Base-by-base conservation (phyloP, 2,888 invertebrate genomes). In the Cecidostiba fungosa region DNA sequence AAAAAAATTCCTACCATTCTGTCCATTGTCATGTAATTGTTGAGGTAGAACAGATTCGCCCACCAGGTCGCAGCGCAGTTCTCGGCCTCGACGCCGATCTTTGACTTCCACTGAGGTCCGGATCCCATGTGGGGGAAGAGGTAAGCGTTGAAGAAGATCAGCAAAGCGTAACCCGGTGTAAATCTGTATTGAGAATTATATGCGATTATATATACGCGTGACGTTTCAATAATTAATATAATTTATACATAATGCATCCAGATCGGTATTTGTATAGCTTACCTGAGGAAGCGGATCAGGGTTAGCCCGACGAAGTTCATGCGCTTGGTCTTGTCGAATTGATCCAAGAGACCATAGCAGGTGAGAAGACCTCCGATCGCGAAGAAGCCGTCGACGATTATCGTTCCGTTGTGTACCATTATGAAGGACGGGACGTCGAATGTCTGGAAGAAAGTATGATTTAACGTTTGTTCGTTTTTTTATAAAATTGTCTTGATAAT, bases 1-100 rank as follows among this genome's bases (percentile, higher is more conserved):
- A 43, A 3, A 4, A n/a, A 19, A 54, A 16, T 16, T 36, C 36
- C 82, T 69, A 91, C 91, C 36, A 88, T 74, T 59, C 84, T 77
- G 39, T 89, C 87, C 43, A 88, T 73, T 3, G 89, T 87, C 23
- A 92, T 82, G 81, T 91, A 92, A 87, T 92, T 92, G 82, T 91
- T 91, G 50, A 92, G 85, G 85, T 90, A 92, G 6, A 92, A 84
- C 0, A 92, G 82, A 88, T 91, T 92, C 6, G 90, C 85, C 92
- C 91, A 91, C 92, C 92, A 92, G 87, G 90, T 90, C 54, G 89
- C 87, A 43, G 88, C 72, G 84, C 91, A 90, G 85, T 88, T 86
- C 19, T 91, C 88, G 8, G 88, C 86, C 66, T 91, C 90, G 6
- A 82, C 70, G 26, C 82, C 89, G 10, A 90, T 77, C 77, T 85